Evolutionary conservation across 2,888 invertebrate genomes (phyloP).

Genomic region (Tryphoninae sp.): DNA sequence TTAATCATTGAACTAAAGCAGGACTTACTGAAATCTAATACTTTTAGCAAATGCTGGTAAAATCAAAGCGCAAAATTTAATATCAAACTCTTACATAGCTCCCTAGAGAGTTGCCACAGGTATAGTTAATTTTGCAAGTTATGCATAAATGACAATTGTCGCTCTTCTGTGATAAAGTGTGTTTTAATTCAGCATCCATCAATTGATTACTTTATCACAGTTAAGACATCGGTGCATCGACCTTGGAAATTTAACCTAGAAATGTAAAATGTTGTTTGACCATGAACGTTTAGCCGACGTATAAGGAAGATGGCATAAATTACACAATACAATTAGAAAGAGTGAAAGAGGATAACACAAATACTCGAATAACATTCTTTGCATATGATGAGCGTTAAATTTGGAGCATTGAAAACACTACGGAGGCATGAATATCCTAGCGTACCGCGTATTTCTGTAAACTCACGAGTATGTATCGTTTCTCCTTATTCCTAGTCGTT

Average conservation of each 20-base stretch:
- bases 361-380: not conserved
- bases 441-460: constrained; percentile 22
- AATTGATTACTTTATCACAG: constrained; percentile 4
- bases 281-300: not conserved
- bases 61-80: too few species aligned
- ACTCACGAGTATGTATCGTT: constrained; percentile 38
- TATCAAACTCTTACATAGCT: not conserved
- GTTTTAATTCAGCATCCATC: not conserved
- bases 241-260: constrained; percentile 40
- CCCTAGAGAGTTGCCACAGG: not conserved
- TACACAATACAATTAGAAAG: not conserved
- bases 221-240: constrained; percentile 8
- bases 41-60: too few species aligned
- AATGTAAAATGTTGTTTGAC: not conserved
- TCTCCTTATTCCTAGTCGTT: constrained; percentile 2
- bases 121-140: not conserved
- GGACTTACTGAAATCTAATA: too few species aligned
- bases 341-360: not conserved
- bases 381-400: not conserved
- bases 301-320: not conserved
- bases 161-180: not conserved
- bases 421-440: constrained; percentile 4
- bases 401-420: constrained; percentile 13
- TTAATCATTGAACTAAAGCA: too few species aligned
- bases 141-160: not conserved